phyloP scores from a whole-genome alignment of 1,140 invertebrate species.

The Zaprionus inermis region DNA sequence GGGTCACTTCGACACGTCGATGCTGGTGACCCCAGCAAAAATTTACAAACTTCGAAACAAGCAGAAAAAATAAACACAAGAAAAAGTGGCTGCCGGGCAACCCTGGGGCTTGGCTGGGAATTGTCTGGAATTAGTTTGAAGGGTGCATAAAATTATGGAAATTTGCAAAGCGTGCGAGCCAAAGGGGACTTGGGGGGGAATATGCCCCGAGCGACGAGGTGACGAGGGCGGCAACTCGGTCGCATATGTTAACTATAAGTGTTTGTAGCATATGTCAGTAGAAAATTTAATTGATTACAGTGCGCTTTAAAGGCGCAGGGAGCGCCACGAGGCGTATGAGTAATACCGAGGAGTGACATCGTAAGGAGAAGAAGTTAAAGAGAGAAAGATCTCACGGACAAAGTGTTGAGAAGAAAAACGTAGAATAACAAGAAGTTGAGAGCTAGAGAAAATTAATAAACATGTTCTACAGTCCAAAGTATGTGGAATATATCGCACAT shows the following conservation, averaged over 20 bases:
- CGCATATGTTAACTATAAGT: constrained; percentile 49
- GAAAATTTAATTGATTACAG: constrained; percentile 70
- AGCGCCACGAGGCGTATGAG: background rate
- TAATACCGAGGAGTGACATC: no score
- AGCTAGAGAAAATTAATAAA: background rate
- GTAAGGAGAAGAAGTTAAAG: background rate
- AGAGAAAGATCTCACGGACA: background rate
- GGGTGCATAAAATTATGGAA: constrained; percentile 80
- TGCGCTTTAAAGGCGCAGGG: no score
- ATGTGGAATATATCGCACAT: no score
- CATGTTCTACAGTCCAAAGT: background rate
- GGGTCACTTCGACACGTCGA: constrained; percentile 12
- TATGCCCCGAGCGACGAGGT: background rate
- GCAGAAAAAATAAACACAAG: constrained; percentile 5
- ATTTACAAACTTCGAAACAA: constrained; percentile 10
- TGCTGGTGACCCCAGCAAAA: constrained; percentile 12
- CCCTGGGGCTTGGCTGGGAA: constrained; percentile 9
- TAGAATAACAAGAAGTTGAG: background rate
- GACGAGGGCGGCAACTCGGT: background rate
- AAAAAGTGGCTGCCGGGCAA: background rate
- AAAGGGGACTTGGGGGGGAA: constrained; percentile 12
- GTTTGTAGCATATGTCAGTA: constrained; percentile 58
- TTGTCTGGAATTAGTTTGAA: constrained; percentile 62
- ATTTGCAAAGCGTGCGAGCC: constrained; percentile 25
- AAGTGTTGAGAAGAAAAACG: background rate